These are phyloP conservation scores for Anadara kagoshimensis DNA, from an alignment of 1,140 invertebrate genomes.

Conservation along the genomic window DNA sequence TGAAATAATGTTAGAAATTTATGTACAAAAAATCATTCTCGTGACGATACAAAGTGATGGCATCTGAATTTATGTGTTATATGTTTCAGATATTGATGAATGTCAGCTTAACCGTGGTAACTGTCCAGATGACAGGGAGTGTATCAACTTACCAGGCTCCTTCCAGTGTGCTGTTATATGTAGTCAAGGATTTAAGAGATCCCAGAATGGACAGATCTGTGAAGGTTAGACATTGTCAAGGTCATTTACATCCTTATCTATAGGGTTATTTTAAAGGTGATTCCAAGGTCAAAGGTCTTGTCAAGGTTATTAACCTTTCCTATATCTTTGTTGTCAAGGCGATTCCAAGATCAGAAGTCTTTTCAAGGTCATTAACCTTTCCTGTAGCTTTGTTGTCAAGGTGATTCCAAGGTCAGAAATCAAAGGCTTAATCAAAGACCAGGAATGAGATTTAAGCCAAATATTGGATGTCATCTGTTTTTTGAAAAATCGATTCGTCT, in stretches of 20 bases:
- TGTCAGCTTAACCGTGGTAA: conserved; percentile 56
- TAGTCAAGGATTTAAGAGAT: conserved; percentile 58
- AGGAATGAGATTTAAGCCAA: no score
- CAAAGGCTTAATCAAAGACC: not conserved
- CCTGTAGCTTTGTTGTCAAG: no score
- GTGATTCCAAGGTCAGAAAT: not conserved
- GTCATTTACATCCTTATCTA: no score
- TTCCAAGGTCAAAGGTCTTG: not conserved
- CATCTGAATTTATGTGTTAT: not conserved
- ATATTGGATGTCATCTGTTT: no score
- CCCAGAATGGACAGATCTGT: conserved; percentile 61
- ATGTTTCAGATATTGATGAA: conserved; percentile 72
- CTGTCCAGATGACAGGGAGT: conserved; percentile 67
- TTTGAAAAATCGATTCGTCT: no score
- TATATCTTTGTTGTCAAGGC: no score
- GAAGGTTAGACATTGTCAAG: conserved; percentile 56
- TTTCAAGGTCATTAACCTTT: no score
- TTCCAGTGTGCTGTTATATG: conserved; percentile 70
- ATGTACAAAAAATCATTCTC: no score
- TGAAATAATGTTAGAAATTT: no score
- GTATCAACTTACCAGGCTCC: conserved; percentile 72
- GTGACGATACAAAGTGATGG: no score
- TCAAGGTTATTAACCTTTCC: not conserved
- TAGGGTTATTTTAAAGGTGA: no score
- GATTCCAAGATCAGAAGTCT: not conserved